phyloP scores from a whole-genome alignment of 2,888 invertebrate genomes.

The Metacarcinus magister region DNA sequence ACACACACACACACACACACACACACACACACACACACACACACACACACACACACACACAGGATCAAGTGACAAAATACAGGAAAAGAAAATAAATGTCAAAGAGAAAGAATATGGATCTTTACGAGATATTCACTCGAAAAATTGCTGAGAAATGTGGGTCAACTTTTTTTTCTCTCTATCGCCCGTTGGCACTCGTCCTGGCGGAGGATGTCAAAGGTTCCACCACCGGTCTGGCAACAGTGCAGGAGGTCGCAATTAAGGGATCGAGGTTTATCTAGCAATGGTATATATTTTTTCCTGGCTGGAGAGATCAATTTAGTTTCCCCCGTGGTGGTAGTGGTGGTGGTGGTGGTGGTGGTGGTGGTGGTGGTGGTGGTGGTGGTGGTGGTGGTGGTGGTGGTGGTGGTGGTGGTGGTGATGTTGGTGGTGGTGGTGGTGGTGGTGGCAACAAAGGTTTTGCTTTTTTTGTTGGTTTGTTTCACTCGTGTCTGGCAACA shows the following conservation, averaged over 20 bases:
- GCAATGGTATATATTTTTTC: constrained; percentile 11
- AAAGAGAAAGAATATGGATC: too few relatives aligned
- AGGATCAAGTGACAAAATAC: not conserved
- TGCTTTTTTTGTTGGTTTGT: not conserved
- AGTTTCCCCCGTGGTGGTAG: not conserved
- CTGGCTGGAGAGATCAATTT: not conserved
- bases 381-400: too few relatives aligned
- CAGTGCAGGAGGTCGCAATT: not conserved
- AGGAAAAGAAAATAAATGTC: not conserved
- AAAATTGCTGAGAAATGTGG: not conserved
- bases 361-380: too few relatives aligned
- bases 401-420: too few relatives aligned
- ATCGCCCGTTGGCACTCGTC: not conserved
- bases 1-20: too few relatives aligned
- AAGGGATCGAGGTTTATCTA: constrained; percentile 12
- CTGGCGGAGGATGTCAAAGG: not conserved
- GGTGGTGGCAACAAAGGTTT: not conserved
- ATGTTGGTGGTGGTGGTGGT: too few relatives aligned
- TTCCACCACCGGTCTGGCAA: not conserved
- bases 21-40: too few relatives aligned
- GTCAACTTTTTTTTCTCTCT: not conserved
- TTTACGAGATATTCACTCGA: too few relatives aligned
- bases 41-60: too few relatives aligned
- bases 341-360: too few relatives aligned
- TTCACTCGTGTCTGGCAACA: not conserved